A percentile compares a stretch with the other conserved stretches of the same genome.
Conservation (phyloP, 2,113 vertebrate genomes). For the Tiliqua scincoides region DNA sequence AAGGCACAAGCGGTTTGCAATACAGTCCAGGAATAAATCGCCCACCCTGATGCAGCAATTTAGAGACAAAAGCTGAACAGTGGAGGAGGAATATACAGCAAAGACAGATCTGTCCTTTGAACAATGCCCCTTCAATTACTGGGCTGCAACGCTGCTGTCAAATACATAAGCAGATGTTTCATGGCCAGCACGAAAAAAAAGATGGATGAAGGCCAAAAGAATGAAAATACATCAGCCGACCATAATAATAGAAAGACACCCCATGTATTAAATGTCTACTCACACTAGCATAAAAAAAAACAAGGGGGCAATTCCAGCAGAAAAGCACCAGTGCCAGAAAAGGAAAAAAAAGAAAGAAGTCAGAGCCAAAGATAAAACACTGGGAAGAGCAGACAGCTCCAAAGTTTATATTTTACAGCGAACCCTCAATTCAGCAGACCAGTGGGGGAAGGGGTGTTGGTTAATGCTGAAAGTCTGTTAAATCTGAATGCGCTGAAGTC, state of each 20-base stretch:
- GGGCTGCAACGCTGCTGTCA: neutral
- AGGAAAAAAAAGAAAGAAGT: neutral
- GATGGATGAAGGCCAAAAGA: conserved; percentile 5
- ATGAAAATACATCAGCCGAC: neutral
- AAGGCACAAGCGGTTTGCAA: neutral
- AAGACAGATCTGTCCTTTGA: conserved; percentile 9
- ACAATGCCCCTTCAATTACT: neutral
- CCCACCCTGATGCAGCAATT: neutral
- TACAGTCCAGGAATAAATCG: neutral
- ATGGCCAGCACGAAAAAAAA: conserved; percentile 35
- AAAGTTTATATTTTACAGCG: neutral
- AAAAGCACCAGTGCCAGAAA: neutral
- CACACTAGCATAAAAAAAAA: neutral
- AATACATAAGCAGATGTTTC: neutral
- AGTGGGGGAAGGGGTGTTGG: too few species aligned
- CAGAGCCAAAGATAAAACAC: neutral
- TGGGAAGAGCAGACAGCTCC: neutral
- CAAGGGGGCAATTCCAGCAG: neutral
- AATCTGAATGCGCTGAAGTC: too few species aligned
- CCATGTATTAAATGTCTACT: neutral
- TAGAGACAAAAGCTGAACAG: conserved; percentile 8
- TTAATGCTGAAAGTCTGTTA: too few species aligned
- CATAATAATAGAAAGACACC: conserved; percentile 25
- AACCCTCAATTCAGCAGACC: too few species aligned
- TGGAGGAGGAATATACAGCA: neutral